Evolutionary conservation across 2,113 vertebrate species (phyloP).

Genomic region (Xenopus borealis): DNA sequence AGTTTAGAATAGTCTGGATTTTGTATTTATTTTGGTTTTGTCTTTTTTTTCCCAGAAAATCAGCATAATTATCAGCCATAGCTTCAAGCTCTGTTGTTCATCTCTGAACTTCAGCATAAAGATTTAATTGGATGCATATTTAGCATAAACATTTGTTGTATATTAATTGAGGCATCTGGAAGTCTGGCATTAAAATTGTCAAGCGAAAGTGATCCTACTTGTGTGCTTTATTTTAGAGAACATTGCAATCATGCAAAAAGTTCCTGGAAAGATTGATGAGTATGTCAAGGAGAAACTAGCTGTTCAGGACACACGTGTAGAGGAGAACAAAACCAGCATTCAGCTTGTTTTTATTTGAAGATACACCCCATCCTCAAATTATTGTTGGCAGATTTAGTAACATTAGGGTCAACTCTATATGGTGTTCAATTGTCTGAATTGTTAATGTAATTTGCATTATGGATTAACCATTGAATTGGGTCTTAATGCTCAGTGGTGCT

Average conservation of each 20-base stretch:
- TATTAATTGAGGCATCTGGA: slow-evolving; percentile 20
- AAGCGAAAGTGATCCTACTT: slow-evolving; percentile 1
- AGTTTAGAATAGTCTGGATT: too few relatives aligned
- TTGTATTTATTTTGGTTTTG: neutral
- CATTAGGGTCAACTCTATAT: neutral
- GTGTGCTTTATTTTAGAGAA: slow-evolving; percentile 18
- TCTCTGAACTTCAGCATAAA: neutral
- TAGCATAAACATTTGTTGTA: slow-evolving; percentile 26
- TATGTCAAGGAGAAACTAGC: neutral
- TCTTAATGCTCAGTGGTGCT: too few relatives aligned
- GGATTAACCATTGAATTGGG: too few relatives aligned
- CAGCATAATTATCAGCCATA: neutral
- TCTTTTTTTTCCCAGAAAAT: neutral
- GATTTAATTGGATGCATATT: slow-evolving; percentile 17
- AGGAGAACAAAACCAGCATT: slow-evolving; percentile 2
- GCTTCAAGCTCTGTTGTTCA: neutral
- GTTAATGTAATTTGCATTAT: too few relatives aligned
- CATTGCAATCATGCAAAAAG: slow-evolving; percentile 8
- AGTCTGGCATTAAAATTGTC: slow-evolving; percentile 6
- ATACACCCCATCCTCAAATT: neutral
- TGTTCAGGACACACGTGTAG: slow-evolving; percentile 7
- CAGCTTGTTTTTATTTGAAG: slow-evolving; percentile 11
- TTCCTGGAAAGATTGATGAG: slow-evolving; percentile 28
- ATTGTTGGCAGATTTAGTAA: slow-evolving; percentile 23
- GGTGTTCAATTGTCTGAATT: too few relatives aligned